These are phyloP conservation scores for Ectropis crepuscularia DNA, from an alignment of 2,888 invertebrate genomes.

Conservation along the genomic window DNA sequence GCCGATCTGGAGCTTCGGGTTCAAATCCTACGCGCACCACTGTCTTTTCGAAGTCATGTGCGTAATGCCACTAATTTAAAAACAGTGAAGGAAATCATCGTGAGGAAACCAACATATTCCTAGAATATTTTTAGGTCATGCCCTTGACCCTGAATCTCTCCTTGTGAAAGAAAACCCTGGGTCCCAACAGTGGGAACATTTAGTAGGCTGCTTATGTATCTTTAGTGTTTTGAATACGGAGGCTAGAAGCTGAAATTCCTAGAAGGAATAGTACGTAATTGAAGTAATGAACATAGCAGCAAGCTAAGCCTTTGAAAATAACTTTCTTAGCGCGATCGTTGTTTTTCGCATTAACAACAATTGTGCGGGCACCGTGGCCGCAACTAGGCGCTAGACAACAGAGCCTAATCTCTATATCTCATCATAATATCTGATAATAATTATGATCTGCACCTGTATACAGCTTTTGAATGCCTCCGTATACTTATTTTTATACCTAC, in stretches of 20 bases:
- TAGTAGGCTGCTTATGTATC: too few relatives aligned
- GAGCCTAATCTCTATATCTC: background rate
- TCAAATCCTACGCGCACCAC: too few relatives aligned
- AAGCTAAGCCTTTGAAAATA: constrained; percentile 31
- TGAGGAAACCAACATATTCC: too few relatives aligned
- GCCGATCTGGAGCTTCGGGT: too few relatives aligned
- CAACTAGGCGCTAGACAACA: constrained; percentile 4
- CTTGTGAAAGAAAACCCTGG: too few relatives aligned
- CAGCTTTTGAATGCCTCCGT: background rate
- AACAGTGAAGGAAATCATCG: too few relatives aligned
- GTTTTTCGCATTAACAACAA: constrained; percentile 39
- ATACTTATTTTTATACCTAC: too few relatives aligned
- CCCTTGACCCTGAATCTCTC: too few relatives aligned
- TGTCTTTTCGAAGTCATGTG: too few relatives aligned
- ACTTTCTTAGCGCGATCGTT: constrained; percentile 36
- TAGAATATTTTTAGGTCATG: too few relatives aligned
- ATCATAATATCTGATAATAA: background rate
- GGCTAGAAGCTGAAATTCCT: background rate
- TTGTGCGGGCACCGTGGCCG: constrained; percentile 16
- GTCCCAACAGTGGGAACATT: too few relatives aligned
- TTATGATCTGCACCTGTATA: background rate
- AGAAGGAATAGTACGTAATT: background rate
- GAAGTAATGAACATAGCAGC: constrained; percentile 9
- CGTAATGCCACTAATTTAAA: too few relatives aligned
- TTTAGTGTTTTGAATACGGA: background rate